phyloP scores from a whole-genome alignment of 1,140 invertebrate genomes.

The Nomia melanderi region DNA sequence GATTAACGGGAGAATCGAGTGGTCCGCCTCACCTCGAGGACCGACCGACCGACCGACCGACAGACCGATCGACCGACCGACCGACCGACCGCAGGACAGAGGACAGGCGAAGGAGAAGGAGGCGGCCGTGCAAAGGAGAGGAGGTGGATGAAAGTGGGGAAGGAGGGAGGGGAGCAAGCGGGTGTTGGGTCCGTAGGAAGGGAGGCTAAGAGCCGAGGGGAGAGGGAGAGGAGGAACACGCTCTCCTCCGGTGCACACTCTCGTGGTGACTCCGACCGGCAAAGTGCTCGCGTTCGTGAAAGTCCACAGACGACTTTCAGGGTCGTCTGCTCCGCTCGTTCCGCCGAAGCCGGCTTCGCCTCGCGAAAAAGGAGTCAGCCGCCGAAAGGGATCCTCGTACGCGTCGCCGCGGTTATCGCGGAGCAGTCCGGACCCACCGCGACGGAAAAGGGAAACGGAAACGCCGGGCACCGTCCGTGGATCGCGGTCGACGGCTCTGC shows the following conservation, averaged over 20 bases:
- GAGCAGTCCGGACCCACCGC: conserved; percentile 1
- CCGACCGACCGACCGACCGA: conserved; percentile 28
- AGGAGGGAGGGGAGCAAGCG: conserved; percentile 46
- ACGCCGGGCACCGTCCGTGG: too few species aligned
- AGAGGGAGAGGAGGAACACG: conserved; percentile 50
- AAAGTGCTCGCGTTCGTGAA: conserved; percentile 78
- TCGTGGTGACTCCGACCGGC: conserved; percentile 66
- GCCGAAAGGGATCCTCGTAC: conserved; percentile 41
- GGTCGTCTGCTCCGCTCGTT: conserved; percentile 74
- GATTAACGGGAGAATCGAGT: conserved; percentile 62
- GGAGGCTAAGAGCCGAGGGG: background rate
- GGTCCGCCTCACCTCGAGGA: conserved; percentile 48
- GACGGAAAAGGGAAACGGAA: background rate
- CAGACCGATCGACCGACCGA: too few species aligned
- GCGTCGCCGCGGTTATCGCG: background rate
- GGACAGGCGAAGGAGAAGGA: conserved; percentile 26
- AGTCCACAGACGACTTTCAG: conserved; percentile 77
- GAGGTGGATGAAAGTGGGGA: background rate
- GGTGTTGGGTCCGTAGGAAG: background rate
- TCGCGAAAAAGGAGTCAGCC: conserved; percentile 47
- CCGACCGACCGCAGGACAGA: conserved; percentile 40
- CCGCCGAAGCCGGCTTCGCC: conserved; percentile 60
- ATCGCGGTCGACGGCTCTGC: too few species aligned
- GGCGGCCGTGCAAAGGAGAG: too few species aligned
- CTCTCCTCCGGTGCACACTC: conserved; percentile 64